phyloP scores from a whole-genome alignment of 2,888 invertebrate species.

The Limnephilus marmoratus region DNA sequence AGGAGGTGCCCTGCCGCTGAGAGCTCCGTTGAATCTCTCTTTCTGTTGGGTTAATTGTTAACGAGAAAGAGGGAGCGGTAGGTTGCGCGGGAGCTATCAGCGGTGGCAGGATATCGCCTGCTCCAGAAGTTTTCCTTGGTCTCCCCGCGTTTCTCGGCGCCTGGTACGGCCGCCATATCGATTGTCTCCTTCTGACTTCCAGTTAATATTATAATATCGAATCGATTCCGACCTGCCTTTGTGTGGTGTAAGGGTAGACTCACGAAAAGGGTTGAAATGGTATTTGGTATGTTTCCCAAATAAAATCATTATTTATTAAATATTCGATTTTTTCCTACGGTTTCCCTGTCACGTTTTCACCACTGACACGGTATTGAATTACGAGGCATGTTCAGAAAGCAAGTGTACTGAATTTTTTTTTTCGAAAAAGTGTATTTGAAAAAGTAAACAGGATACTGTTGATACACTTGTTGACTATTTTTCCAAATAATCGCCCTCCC shows the following conservation, averaged over 20 bases:
- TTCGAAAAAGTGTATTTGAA: no score
- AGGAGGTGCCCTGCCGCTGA: not conserved
- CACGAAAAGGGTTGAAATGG: not conserved
- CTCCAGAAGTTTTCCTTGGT: conserved; percentile 19
- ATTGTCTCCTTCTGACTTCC: conserved; percentile 39
- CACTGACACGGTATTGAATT: not conserved
- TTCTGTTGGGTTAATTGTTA: not conserved
- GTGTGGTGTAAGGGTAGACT: not conserved
- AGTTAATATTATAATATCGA: conserved; percentile 36
- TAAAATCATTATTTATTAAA: no score
- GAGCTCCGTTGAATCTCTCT: not conserved
- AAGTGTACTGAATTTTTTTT: no score
- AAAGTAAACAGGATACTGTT: no score
- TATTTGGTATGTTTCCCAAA: not conserved
- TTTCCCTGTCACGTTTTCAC: not conserved
- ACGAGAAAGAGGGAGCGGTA: not conserved
- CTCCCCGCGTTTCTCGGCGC: not conserved
- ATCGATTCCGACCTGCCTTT: conserved; percentile 43
- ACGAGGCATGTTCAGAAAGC: no score
- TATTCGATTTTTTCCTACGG: no score
- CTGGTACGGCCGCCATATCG: conserved; percentile 22
- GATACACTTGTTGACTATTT: no score
- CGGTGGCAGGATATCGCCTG: conserved; percentile 23
- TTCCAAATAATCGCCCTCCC: no score
- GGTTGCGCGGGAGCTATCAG: not conserved